phyloP scores from a whole-genome alignment of 1,140 invertebrate genomes.

The Bombus breviceps region DNA sequence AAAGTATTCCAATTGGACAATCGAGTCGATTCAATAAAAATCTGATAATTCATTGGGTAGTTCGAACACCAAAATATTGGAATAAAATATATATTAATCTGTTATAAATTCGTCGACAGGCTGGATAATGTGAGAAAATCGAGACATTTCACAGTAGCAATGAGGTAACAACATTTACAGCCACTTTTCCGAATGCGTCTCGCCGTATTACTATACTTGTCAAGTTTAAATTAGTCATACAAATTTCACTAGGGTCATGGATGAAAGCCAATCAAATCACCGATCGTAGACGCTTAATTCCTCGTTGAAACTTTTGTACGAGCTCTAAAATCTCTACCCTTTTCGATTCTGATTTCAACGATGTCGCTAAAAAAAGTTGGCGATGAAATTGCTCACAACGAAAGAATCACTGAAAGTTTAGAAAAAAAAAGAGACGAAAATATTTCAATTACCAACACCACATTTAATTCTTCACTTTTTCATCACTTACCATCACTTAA shows the following conservation, averaged over 20 bases:
- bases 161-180: neutral
- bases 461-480: too few relatives aligned
- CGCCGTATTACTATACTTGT: constrained; percentile 1
- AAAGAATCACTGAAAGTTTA: neutral
- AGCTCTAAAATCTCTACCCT: constrained; percentile 10
- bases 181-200: neutral
- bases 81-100: constrained; percentile 66
- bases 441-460: neutral
- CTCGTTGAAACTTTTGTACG: constrained; percentile 20
- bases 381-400: neutral
- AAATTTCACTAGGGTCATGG: neutral
- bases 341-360: neutral
- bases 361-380: neutral
- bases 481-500: neutral
- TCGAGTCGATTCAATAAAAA: neutral
- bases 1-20: neutral
- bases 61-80: neutral
- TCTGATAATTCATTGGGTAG: neutral
- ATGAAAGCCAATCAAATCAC: constrained; percentile 14
- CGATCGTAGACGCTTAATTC: constrained; percentile 38
- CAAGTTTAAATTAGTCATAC: constrained; percentile 17
- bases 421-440: neutral
- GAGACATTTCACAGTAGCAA: neutral
- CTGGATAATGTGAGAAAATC: neutral
- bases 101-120: constrained; percentile 46